These are phyloP conservation scores for Bilobella aurantiaca DNA, from an alignment of 1,140 invertebrate genomes.

Conservation along the genomic window DNA sequence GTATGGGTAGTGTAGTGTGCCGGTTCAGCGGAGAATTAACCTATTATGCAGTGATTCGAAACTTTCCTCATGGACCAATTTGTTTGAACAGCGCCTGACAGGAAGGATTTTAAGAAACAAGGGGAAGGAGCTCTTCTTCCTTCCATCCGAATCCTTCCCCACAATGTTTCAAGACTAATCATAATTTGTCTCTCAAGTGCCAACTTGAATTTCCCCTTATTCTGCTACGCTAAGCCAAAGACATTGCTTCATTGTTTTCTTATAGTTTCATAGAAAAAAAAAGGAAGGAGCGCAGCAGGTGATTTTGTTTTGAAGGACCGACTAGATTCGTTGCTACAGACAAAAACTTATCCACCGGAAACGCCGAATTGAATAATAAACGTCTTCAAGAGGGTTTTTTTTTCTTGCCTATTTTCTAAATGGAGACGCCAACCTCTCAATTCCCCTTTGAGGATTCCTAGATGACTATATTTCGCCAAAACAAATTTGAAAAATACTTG, in stretches of 20 bases:
- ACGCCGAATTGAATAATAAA: neutral
- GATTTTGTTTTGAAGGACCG: no score
- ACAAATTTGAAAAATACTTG: no score
- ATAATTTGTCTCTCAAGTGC: constrained; percentile 5
- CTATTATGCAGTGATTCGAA: neutral
- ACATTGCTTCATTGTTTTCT: neutral
- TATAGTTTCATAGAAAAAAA: neutral
- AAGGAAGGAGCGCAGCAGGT: neutral
- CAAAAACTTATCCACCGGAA: neutral
- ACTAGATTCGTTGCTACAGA: no score
- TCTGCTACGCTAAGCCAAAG: neutral
- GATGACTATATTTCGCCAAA: no score
- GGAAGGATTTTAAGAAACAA: neutral
- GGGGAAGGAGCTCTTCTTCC: neutral
- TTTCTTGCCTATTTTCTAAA: no score
- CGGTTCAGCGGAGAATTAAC: constrained; percentile 4
- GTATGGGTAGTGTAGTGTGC: no score
- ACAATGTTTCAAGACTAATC: neutral
- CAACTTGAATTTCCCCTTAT: neutral
- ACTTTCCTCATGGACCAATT: neutral
- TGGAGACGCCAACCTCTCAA: no score
- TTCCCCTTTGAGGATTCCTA: no score
- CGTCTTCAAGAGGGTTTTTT: no score
- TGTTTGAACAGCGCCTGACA: neutral
- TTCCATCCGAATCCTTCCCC: neutral